Evolutionary conservation across 2,113 vertebrate genomes (phyloP), one percentile per base, ranked within the genome.

Genomic region (Callionymus lyra): DNA sequence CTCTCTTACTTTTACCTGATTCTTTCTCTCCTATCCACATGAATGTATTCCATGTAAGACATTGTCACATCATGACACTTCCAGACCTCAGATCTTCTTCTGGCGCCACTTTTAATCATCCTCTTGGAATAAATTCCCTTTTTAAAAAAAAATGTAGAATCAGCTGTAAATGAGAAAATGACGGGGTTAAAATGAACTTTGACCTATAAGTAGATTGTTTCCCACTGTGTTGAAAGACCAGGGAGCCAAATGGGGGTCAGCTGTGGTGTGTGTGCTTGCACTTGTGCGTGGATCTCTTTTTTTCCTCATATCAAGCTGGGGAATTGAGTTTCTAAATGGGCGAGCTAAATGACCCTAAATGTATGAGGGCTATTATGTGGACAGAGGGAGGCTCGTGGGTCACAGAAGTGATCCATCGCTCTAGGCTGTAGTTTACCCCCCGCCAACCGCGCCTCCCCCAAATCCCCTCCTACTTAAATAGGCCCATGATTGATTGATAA

Each of bases 401-500:
- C 91, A 88, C 76, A 82, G 74, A 84, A 87, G 85, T 77, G 85
- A 85, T 77, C 63, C 59, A 52, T 53, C 2, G 66, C 75, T 65
- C 48, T 45, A 6, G 77, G 75, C 67, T 61, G 68, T 72, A 74
- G 72, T 77, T 76, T 77, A 78, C 77, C 72, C 73, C 72, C 76
- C 31, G 77, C 84, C 58, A 64, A 47, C 69, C 58, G 52, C 50
- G 31, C 56, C 63, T 49, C 50, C 53, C 52, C 50, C 46, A 12
- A 45, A 45, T 37, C 42, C 47, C 49, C 53, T 47, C 72, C 83
- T 76, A 76, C 86, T 84, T 83, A 53, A 79, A 47, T 72, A 36
- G 72, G 37, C 49, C 74, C 84, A 85, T 89, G 91, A 95, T 89
- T 86, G 92, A 95, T 91, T 87, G 90, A 90, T 91, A 90, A 91